These are phyloP conservation scores for Etheostoma spectabile DNA, from an alignment of 2,113 vertebrate species.

Conservation along the genomic window DNA sequence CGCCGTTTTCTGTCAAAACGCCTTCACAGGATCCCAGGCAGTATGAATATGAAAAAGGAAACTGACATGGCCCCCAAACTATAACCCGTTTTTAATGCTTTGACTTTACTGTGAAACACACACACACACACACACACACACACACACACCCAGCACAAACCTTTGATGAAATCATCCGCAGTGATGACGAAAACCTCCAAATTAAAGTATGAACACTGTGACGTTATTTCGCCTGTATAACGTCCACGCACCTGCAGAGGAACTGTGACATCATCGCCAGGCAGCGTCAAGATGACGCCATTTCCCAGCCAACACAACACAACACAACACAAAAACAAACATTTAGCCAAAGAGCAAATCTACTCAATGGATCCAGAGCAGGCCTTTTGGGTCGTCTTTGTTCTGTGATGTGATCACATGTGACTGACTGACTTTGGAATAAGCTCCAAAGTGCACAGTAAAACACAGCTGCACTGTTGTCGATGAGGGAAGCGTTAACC, in stretches of 20 bases:
- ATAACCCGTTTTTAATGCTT: no score
- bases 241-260: not conserved
- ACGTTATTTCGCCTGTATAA: not conserved
- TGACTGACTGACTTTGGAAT: slow-evolving; percentile 4
- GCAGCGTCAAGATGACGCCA: not conserved
- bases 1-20: slow-evolving; percentile 61
- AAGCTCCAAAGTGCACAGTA: slow-evolving; percentile 8
- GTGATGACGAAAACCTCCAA: not conserved
- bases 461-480: not conserved
- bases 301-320: not conserved
- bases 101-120: not conserved
- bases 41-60: not conserved
- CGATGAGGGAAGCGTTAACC: not conserved
- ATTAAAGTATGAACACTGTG: not conserved
- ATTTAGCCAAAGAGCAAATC: not conserved
- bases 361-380: not conserved
- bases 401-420: not conserved
- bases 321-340: not conserved
- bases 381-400: not conserved
- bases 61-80: no score
- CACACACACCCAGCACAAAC: not conserved
- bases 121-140: rapidly evolving
- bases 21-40: slow-evolving; percentile 27
- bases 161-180: not conserved
- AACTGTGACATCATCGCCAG: not conserved